A percentile compares a stretch with the other conserved stretches of the same genome.
Conservation (phyloP, 2,797 vertebrate species). For the Epinephelus coioides region DNA sequence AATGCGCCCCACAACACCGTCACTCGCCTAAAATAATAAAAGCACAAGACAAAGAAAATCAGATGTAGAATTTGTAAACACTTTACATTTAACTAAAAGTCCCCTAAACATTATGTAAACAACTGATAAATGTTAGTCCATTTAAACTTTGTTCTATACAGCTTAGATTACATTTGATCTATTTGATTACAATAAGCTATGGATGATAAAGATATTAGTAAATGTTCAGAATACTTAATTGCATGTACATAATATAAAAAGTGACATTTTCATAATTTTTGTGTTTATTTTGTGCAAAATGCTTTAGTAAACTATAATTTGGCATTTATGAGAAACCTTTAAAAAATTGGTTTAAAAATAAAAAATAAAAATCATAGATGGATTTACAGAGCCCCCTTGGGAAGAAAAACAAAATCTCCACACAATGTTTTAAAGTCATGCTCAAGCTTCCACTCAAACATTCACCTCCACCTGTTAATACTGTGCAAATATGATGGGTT, state of each 20-base stretch:
- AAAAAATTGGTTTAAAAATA: conserved; percentile 65
- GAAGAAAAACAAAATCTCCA: conserved; percentile 43
- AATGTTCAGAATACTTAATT: conserved; percentile 86
- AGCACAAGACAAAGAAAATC: conserved; percentile 67
- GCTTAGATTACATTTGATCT: conserved; percentile 86
- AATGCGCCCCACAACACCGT: conserved; percentile 14
- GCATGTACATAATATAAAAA: conserved; percentile 89
- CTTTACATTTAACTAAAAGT: conserved; percentile 75
- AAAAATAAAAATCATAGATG: conserved; percentile 55
- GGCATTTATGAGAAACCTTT: conserved; percentile 90
- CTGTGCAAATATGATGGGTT: conserved; percentile 87
- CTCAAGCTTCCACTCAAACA: conserved; percentile 70
- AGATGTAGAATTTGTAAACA: conserved; percentile 85
- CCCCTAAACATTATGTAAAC: conserved; percentile 86
- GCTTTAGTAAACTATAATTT: conserved; percentile 93
- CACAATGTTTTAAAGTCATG: conserved; percentile 66
- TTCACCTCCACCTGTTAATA: conserved; percentile 79
- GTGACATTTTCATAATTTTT: conserved; percentile 86
- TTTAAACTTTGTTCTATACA: conserved; percentile 81
- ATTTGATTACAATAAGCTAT: conserved; percentile 86
- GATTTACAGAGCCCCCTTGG: conserved; percentile 64
- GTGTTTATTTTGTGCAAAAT: conserved; percentile 91
- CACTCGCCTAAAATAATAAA: conserved; percentile 28
- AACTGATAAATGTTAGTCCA: conserved; percentile 84
- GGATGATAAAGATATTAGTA: conserved; percentile 85